Base-by-base conservation (phyloP, 2,113 vertebrate genomes). In the Chloroceryle aenea region DNA sequence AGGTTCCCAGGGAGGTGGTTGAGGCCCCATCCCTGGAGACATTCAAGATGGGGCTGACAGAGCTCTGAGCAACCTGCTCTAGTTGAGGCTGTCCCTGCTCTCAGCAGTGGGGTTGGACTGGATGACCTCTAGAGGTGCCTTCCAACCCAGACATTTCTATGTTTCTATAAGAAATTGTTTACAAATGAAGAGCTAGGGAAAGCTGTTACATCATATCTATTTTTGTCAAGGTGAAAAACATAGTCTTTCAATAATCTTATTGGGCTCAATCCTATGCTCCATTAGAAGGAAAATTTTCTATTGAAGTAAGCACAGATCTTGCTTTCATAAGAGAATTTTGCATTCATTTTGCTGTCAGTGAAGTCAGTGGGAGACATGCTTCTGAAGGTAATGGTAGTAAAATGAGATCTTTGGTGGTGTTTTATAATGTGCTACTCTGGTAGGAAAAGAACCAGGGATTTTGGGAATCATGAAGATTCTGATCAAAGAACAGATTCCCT, bases 211-310 rank as follows among this genome's bases (percentile, higher is more conserved):
- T 47, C 3, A 55, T 78, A 90, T 92, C 32, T 71, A 11, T 85
- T 94, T 87, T 76, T 62, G 69, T 12, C 30, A 47, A 91, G 58
- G 55, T 87, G 73, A 76, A 85, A 96, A 94, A 11, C 6, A 38
- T 7, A 8, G 26, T 63, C 22, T 52, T 73, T 47, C 17, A 77
- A 30, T 76, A 71, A 85, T 13, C 9, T 63, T 86, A 48, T 10
- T 92, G 9, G 27, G 25, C 34, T 90, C 32, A 94, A 62, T 87
- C 69, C 40, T 75, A 66, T 30, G 58, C 40, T 79, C 30, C 45
- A 73, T 76, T 61, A 91, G 66, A 27, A 94, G 62, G 30, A 83
- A 90, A 66, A 73, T 58, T 91, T 93, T 89, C 94, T 69, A 62
- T 5, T 93, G n/a, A 93, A 85, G 53, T 73, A 71, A 76, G n/a